Base-by-base conservation (phyloP, 2,888 invertebrate genomes). In the Sericinus montela region DNA sequence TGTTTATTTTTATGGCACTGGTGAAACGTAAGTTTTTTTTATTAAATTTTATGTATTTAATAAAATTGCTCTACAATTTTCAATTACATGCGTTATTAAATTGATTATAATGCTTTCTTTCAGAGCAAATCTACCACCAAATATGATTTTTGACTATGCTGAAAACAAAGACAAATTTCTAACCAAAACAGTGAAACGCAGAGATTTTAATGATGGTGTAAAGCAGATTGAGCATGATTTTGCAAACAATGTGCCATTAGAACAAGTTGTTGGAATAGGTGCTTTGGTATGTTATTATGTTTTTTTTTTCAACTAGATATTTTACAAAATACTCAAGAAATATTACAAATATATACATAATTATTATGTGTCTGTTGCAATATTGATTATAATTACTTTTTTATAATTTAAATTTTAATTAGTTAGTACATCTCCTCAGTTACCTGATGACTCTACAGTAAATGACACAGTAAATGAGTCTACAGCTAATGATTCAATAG, bases 1-100 rank as follows among this genome's bases (percentile, higher is more conserved):
- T 79, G 97, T 98, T 40, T 94, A 94, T 73, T 98, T 98, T 88
- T 98, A 96, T 83, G 98, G 98, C 0, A 98, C 98, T 0, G 95
- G 95, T 59, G 98, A 98, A 90, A 96, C 94, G 95, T 96, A 89
- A 93, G 94, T 92, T 45, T 43, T n/a, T n/a, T 5, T 5, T 4
- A 32, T 25, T 6, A 8, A 6, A 25, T 25, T 19, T 25, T 25
- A 25, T 25, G 1, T 6, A 7, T 25, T 25, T 25, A 25, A 2
- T 25, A 8, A 25, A 25, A 25, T 25, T 25, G 7, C 8, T 25
- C 8, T 25, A 8, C 8, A 7, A 25, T 4, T 3, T 25, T 4
- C 25, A 25, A 1, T 25, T 5, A 25, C 25, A 25, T 6, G 2
- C 1, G 8, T 4, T 25, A 25, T 6, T 25, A 7, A 25, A 25